Evolutionary conservation across 2,113 vertebrate genomes (phyloP).

Genomic region (Phocoena sinus): DNA sequence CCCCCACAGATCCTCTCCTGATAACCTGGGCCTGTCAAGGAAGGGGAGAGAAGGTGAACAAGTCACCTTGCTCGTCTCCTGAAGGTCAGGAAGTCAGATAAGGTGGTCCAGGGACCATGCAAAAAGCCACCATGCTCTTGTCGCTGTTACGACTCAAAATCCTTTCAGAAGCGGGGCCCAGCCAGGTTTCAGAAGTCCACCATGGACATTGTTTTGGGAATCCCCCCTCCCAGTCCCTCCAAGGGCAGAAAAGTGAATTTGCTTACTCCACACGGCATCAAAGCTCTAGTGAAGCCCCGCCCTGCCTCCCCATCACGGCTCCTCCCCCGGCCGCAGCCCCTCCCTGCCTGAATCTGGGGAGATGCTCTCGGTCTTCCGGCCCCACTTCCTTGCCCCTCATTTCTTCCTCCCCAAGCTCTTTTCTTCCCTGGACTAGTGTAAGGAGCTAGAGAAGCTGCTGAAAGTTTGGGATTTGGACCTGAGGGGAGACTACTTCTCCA

Average conservation of each 20-base stretch:
- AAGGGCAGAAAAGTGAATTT: neutral
- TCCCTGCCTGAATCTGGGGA: accelerated
- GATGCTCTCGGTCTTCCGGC: too few species aligned
- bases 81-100: neutral
- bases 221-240: accelerated
- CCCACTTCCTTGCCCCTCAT: too few species aligned
- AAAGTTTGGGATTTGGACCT: neutral
- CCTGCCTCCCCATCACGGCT: accelerated
- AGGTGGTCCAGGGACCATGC: neutral
- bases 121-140: neutral
- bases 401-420: too few species aligned
- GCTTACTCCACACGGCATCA: accelerated
- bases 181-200: neutral
- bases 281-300: neutral
- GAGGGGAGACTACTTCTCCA: neutral
- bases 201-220: accelerated
- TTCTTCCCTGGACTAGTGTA: neutral
- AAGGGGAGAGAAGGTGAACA: neutral
- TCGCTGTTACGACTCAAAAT: neutral
- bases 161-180: neutral
- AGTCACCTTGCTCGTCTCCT: neutral
- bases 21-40: neutral
- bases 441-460: neutral
- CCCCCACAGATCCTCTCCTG: neutral
- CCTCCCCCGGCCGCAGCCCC: neutral